Evolutionary conservation across 1,140 invertebrate species (phyloP).

Genomic region (Eriosoma lanigerum): DNA sequence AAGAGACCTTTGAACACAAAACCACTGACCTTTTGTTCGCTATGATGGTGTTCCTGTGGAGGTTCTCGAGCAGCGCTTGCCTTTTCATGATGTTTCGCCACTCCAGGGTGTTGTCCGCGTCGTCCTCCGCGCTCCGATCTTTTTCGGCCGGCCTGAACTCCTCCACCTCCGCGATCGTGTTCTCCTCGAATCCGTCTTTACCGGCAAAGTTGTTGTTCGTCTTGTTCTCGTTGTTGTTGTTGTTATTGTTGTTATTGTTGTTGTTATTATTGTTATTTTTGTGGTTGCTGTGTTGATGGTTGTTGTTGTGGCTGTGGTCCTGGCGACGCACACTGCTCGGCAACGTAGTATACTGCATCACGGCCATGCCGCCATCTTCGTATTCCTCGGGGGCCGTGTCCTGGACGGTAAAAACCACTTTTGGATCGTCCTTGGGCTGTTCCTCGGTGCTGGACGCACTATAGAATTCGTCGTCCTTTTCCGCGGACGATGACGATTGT

Average conservation of each 20-base stretch:
- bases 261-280: slow-evolving; percentile 2
- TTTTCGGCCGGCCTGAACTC: slow-evolving; percentile 32
- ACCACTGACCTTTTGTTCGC: slow-evolving; percentile 31
- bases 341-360: slow-evolving; percentile 52
- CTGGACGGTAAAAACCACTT: slow-evolving; percentile 53
- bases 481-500: slow-evolving; percentile 45
- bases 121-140: slow-evolving; percentile 27
- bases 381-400: slow-evolving; percentile 54
- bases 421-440: slow-evolving; percentile 53
- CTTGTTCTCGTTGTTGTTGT: slow-evolving; percentile 21
- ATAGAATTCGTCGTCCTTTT: slow-evolving; percentile 55
- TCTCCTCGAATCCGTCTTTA: neutral
- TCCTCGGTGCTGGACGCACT: slow-evolving; percentile 55
- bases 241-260: slow-evolving; percentile 13
- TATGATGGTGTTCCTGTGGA: slow-evolving; percentile 38
- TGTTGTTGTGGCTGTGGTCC: slow-evolving; percentile 2
- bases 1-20: too few species aligned
- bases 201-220: slow-evolving; percentile 19
- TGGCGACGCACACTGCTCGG: slow-evolving; percentile 9
- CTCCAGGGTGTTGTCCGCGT: slow-evolving; percentile 53
- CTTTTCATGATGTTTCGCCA: slow-evolving; percentile 55
- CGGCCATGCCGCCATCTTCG: slow-evolving; percentile 48
- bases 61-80: slow-evolving; percentile 52
- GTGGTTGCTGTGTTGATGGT: neutral
- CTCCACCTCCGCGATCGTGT: slow-evolving; percentile 13